Evolutionary conservation across 2,888 invertebrate genomes (phyloP).

Genomic region (Pardosa pseudoannulata): DNA sequence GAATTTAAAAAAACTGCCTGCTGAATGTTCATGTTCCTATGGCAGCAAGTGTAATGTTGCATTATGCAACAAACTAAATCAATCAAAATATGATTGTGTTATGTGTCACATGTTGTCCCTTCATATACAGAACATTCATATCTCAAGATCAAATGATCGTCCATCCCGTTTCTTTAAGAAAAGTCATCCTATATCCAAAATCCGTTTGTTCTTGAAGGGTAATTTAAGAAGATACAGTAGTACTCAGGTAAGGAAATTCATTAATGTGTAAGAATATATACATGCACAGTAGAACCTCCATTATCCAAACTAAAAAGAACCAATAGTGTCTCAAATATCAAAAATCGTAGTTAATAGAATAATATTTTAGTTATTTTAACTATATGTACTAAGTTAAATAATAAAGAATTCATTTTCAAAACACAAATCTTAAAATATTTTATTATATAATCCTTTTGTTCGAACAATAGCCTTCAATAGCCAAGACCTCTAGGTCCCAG

Average conservation of each 20-base stretch:
- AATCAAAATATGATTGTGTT: neutral
- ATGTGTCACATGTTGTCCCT: neutral
- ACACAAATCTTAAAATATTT: no score
- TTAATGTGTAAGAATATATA: no score
- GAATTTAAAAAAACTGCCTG: neutral
- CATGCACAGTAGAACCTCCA: no score
- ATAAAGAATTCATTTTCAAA: no score
- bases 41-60: neutral
- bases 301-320: no score
- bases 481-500: no score
- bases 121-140: neutral
- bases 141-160: neutral
- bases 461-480: no score
- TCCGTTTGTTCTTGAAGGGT: neutral
- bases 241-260: neutral
- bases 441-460: no score
- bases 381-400: no score
- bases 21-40: neutral
- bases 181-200: neutral
- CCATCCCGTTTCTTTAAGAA: neutral
- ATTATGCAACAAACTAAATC: neutral
- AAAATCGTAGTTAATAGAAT: no score
- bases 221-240: neutral
- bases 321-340: no score
- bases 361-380: no score